phyloP scores from a whole-genome alignment of 2,113 vertebrate species.

The Serinus canaria region DNA sequence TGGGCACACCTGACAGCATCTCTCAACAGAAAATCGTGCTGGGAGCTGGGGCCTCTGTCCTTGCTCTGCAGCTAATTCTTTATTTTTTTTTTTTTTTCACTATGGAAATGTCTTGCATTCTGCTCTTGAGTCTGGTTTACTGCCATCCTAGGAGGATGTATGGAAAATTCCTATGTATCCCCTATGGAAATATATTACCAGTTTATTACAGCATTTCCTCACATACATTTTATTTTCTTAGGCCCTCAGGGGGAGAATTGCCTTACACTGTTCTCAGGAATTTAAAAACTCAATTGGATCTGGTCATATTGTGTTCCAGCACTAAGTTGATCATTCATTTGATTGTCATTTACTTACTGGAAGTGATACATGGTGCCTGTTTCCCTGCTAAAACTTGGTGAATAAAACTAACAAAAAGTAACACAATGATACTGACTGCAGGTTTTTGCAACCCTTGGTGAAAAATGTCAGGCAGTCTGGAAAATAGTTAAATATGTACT shows the following conservation, averaged over 20 bases:
- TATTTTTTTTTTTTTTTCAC: neutral
- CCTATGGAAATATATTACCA: constrained; percentile 43
- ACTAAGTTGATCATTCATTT: neutral
- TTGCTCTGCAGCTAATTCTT: neutral
- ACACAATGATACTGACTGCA: neutral
- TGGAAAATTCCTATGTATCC: constrained; percentile 39
- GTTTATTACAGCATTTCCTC: constrained; percentile 56
- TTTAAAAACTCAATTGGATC: constrained; percentile 9
- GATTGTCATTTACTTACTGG: constrained; percentile 21
- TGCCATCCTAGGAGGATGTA: constrained; percentile 17
- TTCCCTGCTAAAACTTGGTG: neutral
- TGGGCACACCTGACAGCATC: neutral
- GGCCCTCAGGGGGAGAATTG: constrained; percentile 18
- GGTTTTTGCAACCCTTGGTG: neutral
- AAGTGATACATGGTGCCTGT: neutral
- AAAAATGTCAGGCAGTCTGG: neutral
- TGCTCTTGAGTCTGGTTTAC: constrained; percentile 18
- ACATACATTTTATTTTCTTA: constrained; percentile 44
- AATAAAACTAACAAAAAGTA: constrained; percentile 17
- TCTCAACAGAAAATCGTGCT: neutral
- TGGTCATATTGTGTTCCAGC: neutral
- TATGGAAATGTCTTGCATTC: neutral
- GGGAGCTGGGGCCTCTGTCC: neutral
- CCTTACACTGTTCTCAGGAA: constrained; percentile 39
- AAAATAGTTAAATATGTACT: neutral